These are phyloP conservation scores for Agrypnia vestita DNA, from an alignment of 1,140 invertebrate species.

Conservation along the genomic window DNA sequence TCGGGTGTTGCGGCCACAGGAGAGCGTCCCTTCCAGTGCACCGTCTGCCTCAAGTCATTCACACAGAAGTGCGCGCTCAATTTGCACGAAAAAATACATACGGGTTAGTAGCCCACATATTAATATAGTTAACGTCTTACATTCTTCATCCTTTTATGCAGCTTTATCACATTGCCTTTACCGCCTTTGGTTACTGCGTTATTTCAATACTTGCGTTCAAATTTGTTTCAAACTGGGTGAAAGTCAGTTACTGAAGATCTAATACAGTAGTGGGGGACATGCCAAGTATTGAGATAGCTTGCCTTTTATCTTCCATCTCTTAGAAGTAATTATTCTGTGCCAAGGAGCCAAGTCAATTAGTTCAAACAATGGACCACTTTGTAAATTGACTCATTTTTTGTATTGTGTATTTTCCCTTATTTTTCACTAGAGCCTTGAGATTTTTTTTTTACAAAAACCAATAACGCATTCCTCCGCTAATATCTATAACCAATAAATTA, in stretches of 20 bases:
- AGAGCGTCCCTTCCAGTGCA: conserved; percentile 79
- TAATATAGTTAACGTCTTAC: conserved; percentile 41
- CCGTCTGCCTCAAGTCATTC: conserved; percentile 80
- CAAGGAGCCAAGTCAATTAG: conserved; percentile 1
- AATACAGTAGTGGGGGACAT: not conserved
- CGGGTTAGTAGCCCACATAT: conserved; percentile 75
- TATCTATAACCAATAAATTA: conserved; percentile 14
- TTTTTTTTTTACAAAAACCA: conserved; percentile 31
- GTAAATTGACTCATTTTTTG: conserved; percentile 3
- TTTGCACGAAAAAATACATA: conserved; percentile 79
- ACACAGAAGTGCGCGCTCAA: conserved; percentile 79
- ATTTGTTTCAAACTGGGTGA: not conserved
- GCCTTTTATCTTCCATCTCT: not conserved
- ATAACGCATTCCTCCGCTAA: conserved; percentile 36
- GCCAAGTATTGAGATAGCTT: conserved; percentile 33
- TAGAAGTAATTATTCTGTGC: conserved; percentile 7
- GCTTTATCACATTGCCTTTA: conserved; percentile 17
- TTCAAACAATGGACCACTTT: not conserved
- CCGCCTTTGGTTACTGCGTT: conserved; percentile 21
- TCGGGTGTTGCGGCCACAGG: conserved; percentile 66
- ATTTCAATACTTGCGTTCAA: conserved; percentile 28
- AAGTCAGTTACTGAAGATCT: not conserved
- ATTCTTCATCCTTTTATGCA: conserved; percentile 20
- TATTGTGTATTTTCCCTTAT: conserved; percentile 20
- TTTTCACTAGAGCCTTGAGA: conserved; percentile 1